Conservation (phyloP, 2,888 invertebrate species). For the Melanophora roralis region DNA sequence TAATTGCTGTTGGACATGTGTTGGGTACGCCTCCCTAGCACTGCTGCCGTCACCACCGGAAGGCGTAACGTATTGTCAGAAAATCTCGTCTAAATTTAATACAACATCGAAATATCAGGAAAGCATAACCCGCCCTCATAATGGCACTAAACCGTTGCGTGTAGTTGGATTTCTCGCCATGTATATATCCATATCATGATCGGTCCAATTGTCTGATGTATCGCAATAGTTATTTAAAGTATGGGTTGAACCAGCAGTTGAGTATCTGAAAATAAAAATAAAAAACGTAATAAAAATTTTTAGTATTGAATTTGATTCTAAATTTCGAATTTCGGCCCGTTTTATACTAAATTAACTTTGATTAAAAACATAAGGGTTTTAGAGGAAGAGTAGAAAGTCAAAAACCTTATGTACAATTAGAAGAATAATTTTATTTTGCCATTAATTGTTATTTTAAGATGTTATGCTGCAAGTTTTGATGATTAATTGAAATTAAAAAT, state of each 20-base stretch:
- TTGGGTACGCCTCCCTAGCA: slow-evolving; percentile 39
- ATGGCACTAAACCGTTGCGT: slow-evolving; percentile 89
- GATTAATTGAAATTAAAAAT: too few species aligned
- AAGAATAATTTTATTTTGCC: too few species aligned
- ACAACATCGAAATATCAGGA: slow-evolving; percentile 78
- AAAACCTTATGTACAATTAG: too few species aligned
- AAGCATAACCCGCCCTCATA: slow-evolving; percentile 80
- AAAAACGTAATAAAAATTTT: neutral
- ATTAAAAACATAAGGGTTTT: too few species aligned
- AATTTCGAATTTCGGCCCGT: too few species aligned
- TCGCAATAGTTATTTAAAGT: slow-evolving; percentile 92
- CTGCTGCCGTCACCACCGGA: slow-evolving; percentile 43
- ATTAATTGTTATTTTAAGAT: too few species aligned
- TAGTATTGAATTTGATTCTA: too few species aligned
- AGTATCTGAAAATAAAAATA: slow-evolving; percentile 77
- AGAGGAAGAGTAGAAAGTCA: too few species aligned
- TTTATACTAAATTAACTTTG: too few species aligned
- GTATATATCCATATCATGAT: slow-evolving; percentile 97
- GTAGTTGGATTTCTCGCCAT: slow-evolving; percentile 94
- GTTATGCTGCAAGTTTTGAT: too few species aligned
- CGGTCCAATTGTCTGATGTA: slow-evolving; percentile 95
- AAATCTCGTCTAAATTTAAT: slow-evolving; percentile 77
- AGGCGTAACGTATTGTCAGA: slow-evolving; percentile 76
- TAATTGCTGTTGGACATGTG: slow-evolving; percentile 40
- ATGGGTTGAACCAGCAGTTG: slow-evolving; percentile 87